phyloP scores from a whole-genome alignment of 1,140 invertebrate species.

The Asobara japonica region DNA sequence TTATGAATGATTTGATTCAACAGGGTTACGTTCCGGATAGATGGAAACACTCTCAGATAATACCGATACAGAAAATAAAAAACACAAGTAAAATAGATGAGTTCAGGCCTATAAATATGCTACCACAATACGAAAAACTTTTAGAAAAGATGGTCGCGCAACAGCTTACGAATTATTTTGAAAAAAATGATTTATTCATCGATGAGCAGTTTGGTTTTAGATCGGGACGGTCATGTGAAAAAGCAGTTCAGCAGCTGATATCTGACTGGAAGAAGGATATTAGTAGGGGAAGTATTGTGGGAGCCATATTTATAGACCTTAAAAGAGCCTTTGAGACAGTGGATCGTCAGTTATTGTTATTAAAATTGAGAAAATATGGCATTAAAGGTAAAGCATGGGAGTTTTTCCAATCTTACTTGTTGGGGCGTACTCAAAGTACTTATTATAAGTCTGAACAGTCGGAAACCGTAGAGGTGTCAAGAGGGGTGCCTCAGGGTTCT shows the following conservation, averaged over 20 bases:
- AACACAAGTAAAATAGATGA: slow-evolving; percentile 36
- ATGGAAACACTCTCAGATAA: slow-evolving; percentile 37
- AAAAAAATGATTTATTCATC: slow-evolving; percentile 25
- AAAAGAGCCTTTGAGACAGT: slow-evolving; percentile 39
- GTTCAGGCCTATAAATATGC: slow-evolving; percentile 36
- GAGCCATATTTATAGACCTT: slow-evolving; percentile 27
- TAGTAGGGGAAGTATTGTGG: neutral
- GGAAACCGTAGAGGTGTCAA: neutral
- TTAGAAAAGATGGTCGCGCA: slow-evolving; percentile 26
- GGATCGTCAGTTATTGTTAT: slow-evolving; percentile 16
- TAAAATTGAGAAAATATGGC: slow-evolving; percentile 9
- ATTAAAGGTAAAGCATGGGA: neutral
- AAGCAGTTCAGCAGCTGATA: slow-evolving; percentile 11
- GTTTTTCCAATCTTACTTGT: slow-evolving; percentile 30
- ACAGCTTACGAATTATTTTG: slow-evolving; percentile 22
- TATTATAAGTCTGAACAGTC: neutral
- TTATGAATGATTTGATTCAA: slow-evolving; percentile 30
- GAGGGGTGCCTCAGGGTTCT: slow-evolving; percentile 30
- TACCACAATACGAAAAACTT: slow-evolving; percentile 36
- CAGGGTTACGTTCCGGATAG: slow-evolving; percentile 20
- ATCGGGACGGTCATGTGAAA: slow-evolving; percentile 21
- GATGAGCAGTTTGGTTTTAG: slow-evolving; percentile 28
- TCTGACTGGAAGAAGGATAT: slow-evolving; percentile 17
- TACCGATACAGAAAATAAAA: slow-evolving; percentile 36
- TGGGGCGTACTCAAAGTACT: neutral